phyloP scores from a whole-genome alignment of 2,888 invertebrate species.

The Tenthredo scrophulariae region DNA sequence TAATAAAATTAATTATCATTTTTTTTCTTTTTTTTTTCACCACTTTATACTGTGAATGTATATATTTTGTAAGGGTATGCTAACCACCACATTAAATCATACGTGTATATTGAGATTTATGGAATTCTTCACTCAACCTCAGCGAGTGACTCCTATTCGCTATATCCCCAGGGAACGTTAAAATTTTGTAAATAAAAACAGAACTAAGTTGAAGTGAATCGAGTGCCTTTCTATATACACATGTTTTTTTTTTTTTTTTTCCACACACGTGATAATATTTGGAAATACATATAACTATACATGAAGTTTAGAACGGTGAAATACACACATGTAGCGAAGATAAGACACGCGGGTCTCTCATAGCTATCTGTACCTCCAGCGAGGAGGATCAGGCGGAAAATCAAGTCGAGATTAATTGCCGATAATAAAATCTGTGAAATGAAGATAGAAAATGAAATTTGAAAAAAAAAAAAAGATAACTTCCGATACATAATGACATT shows the following conservation, averaged over 20 bases:
- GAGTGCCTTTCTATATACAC: not conserved
- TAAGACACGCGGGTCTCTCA: not conserved
- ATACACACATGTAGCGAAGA: not conserved
- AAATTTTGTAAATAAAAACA: constrained; percentile 34
- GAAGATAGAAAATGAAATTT: not conserved
- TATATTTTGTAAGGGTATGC: not conserved
- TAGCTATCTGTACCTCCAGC: not conserved
- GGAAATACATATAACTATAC: not conserved
- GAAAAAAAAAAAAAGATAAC: too few relatives aligned
- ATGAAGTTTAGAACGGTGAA: not conserved
- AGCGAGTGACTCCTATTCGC: not conserved
- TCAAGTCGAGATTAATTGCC: not conserved
- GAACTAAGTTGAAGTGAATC: not conserved
- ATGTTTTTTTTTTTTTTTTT: not conserved
- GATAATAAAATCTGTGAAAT: not conserved
- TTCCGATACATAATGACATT: too few relatives aligned
- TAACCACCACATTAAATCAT: not conserved
- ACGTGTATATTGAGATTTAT: not conserved
- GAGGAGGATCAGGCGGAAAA: not conserved
- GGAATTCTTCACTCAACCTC: not conserved
- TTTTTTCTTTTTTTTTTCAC: not conserved
- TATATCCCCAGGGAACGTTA: not conserved
- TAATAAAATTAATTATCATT: not conserved
- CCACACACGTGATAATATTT: not conserved
- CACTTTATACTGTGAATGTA: not conserved